These are phyloP conservation scores for Pipra filicauda DNA, from an alignment of 2,113 vertebrate genomes.

Conservation along the genomic window DNA sequence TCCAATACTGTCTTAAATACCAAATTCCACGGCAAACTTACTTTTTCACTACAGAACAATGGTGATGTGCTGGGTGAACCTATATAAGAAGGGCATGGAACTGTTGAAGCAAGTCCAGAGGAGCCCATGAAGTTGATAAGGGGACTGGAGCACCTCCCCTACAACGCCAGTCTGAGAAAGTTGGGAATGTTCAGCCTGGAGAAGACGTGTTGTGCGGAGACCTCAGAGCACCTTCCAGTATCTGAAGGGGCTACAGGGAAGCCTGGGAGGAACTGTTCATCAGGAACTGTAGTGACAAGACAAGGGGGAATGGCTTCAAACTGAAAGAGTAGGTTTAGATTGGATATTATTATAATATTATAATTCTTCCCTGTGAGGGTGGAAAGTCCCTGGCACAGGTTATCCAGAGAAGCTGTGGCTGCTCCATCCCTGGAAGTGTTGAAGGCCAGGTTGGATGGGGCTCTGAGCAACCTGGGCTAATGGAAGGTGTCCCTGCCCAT, in stretches of 20 bases:
- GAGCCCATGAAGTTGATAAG: neutral
- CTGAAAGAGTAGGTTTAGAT: neutral
- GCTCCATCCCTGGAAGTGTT: neutral
- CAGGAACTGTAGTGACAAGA: neutral
- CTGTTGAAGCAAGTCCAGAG: neutral
- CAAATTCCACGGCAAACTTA: neutral
- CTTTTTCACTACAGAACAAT: neutral
- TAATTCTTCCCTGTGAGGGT: neutral
- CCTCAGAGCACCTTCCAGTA: neutral
- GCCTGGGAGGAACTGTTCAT: neutral
- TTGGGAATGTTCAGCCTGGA: neutral
- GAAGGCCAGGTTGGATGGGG: neutral
- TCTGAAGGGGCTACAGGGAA: neutral
- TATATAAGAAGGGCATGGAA: neutral
- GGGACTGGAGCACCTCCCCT: neutral
- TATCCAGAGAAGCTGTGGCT: neutral
- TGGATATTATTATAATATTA: no score
- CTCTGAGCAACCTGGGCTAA: neutral
- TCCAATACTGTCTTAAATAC: neutral
- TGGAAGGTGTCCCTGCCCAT: neutral
- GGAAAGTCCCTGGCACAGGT: fast-evolving
- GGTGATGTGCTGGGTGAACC: neutral
- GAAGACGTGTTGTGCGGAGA: neutral
- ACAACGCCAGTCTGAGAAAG: neutral
- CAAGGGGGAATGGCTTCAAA: neutral